Conservation (phyloP, 2,113 vertebrate species). For the Varanus komodoensis region DNA sequence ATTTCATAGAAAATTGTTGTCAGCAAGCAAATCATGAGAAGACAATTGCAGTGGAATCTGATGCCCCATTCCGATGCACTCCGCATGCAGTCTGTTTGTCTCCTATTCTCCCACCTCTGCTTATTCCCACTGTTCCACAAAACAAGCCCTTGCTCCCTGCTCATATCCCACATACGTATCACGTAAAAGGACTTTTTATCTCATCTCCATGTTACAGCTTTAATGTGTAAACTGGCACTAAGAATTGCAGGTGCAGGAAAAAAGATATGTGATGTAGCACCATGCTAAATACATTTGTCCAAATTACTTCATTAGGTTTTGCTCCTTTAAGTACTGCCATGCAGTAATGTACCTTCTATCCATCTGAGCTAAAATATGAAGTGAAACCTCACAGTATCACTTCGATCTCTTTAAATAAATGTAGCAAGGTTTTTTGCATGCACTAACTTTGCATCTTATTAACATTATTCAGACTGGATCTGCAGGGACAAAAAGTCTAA, state of each 20-base stretch:
- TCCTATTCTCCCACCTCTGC: background rate
- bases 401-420: constrained; percentile 57
- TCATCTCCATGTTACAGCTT: background rate
- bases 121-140: background rate
- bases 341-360: constrained; percentile 26
- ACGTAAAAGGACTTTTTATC: background rate
- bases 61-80: background rate
- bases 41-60: background rate
- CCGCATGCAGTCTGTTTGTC: background rate
- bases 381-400: constrained; percentile 22
- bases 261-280: background rate
- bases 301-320: background rate
- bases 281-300: background rate
- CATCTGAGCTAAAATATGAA: constrained; percentile 33
- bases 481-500: constrained; percentile 42
- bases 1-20: background rate
- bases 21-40: background rate
- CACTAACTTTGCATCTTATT: constrained; percentile 41
- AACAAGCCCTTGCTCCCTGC: no score
- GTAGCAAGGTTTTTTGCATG: constrained; percentile 29
- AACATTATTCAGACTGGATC: constrained; percentile 47
- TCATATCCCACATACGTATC: background rate
- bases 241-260: background rate
- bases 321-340: constrained; percentile 23
- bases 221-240: background rate